These are phyloP conservation scores for Hypsibius dujardini DNA, from an alignment of 1,140 invertebrate species.

Conservation along the genomic window DNA sequence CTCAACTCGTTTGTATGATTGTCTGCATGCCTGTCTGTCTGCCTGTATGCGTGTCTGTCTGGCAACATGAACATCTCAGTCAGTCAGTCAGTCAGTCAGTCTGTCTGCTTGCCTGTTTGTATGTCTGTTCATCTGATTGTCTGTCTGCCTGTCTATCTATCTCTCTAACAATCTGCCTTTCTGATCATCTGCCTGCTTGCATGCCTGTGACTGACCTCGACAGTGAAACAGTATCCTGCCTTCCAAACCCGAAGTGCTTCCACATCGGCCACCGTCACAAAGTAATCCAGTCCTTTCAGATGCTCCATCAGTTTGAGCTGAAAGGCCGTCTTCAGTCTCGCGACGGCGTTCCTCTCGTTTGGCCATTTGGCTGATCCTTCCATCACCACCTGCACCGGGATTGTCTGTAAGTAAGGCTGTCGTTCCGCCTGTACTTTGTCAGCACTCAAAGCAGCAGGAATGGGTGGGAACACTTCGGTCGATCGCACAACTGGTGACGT, in stretches of 20 bases:
- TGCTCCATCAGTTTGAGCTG: constrained; percentile 57
- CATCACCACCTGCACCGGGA: constrained; percentile 39
- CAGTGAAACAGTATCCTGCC: constrained; percentile 37
- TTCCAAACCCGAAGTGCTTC: constrained; percentile 21
- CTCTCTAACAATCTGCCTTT: too few relatives aligned
- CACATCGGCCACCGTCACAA: not conserved
- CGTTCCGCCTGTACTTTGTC: not conserved
- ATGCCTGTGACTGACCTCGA: too few relatives aligned
- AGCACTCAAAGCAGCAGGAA: constrained; percentile 22
- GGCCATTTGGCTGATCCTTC: constrained; percentile 80
- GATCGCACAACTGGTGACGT: constrained; percentile 50
- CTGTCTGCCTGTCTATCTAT: too few relatives aligned
- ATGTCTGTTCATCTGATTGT: too few relatives aligned
- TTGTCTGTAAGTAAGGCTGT: not conserved
- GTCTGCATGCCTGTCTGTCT: too few relatives aligned
- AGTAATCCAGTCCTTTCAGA: constrained; percentile 34
- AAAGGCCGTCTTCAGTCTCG: constrained; percentile 64
- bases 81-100: too few relatives aligned
- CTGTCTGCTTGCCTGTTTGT: too few relatives aligned
- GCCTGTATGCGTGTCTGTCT: too few relatives aligned
- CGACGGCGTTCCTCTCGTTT: constrained; percentile 55
- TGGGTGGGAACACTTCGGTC: constrained; percentile 45
- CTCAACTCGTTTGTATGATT: too few relatives aligned
- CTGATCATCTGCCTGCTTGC: too few relatives aligned
- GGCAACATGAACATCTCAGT: too few relatives aligned